Percentiles rank a stretch among this genome's conserved stretches.
Evolutionary conservation across 2,113 vertebrate species (phyloP).

Genomic region (Brachionichthys hirsutus): DNA sequence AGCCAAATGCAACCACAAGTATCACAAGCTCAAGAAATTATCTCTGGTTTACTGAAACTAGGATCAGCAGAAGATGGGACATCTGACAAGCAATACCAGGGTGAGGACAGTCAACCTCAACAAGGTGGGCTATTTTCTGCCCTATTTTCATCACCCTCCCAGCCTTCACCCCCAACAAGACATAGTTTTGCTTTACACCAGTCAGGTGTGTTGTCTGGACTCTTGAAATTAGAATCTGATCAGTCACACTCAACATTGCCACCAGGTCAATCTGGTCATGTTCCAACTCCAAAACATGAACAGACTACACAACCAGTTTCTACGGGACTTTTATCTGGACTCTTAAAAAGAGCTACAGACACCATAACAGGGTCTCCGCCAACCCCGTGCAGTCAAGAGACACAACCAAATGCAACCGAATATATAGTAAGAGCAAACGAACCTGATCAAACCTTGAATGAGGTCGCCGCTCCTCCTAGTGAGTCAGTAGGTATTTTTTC

Average conservation of each 20-base stretch:
- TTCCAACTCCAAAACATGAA: slow-evolving; percentile 36
- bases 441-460: slow-evolving; percentile 14
- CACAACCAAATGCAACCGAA: slow-evolving; percentile 21
- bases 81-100: slow-evolving; percentile 45
- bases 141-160: slow-evolving; percentile 61
- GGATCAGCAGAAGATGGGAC: slow-evolving; percentile 72
- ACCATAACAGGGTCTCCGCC: slow-evolving; percentile 55
- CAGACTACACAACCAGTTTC: slow-evolving; percentile 33
- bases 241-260: slow-evolving; percentile 24
- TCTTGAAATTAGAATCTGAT: slow-evolving; percentile 71
- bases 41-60: slow-evolving; percentile 73
- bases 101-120: slow-evolving; percentile 55
- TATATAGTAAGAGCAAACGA: slow-evolving; percentile 21
- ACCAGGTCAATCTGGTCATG: slow-evolving; percentile 33
- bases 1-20: slow-evolving; percentile 26
- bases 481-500: slow-evolving; percentile 61
- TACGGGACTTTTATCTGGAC: slow-evolving; percentile 65
- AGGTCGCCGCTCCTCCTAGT: slow-evolving; percentile 14
- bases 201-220: slow-evolving; percentile 68
- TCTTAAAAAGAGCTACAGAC: slow-evolving; percentile 70
- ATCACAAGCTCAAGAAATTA: slow-evolving; percentile 54
- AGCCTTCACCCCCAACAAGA: slow-evolving; percentile 43
- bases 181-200: slow-evolving; percentile 46
- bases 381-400: slow-evolving; percentile 31
- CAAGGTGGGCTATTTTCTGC: slow-evolving; percentile 77